A percentile compares a stretch with the other conserved stretches of the same genome.
phyloP scores from a whole-genome alignment of 2,888 invertebrate genomes.

The Petrolisthes cinctipes region DNA sequence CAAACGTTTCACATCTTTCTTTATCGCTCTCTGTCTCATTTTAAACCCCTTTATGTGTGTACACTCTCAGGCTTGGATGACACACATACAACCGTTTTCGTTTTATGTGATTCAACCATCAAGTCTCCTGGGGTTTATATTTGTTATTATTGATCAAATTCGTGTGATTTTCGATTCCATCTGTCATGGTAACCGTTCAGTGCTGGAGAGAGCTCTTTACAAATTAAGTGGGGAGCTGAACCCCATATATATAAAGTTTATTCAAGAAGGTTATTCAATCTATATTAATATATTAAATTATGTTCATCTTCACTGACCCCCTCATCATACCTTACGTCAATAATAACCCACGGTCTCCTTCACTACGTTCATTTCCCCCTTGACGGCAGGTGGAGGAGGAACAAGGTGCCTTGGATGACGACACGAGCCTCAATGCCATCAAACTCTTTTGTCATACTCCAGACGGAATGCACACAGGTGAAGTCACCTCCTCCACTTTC shows the following conservation, averaged over 20 bases:
- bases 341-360: neutral
- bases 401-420: conserved; percentile 13
- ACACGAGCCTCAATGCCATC: conserved; percentile 48
- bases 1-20: neutral
- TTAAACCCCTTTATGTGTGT: neutral
- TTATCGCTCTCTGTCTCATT: neutral
- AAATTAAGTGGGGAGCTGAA: no score
- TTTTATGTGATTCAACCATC: neutral
- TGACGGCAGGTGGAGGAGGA: conserved; percentile 18
- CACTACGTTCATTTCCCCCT: neutral
- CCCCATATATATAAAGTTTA: no score
- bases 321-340: neutral
- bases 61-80: neutral
- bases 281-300: neutral
- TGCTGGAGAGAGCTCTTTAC: no score
- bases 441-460: conserved; percentile 30
- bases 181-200: no score
- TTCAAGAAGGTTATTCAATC: neutral
- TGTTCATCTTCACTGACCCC: neutral
- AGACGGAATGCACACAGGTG: neutral
- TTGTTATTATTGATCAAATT: neutral
- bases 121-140: neutral
- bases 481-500: conserved; percentile 31
- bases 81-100: neutral
- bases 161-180: no score